These are phyloP conservation scores for Lissocephala sabroskyi DNA, from an alignment of 2,888 invertebrate species.

Conservation along the genomic window DNA sequence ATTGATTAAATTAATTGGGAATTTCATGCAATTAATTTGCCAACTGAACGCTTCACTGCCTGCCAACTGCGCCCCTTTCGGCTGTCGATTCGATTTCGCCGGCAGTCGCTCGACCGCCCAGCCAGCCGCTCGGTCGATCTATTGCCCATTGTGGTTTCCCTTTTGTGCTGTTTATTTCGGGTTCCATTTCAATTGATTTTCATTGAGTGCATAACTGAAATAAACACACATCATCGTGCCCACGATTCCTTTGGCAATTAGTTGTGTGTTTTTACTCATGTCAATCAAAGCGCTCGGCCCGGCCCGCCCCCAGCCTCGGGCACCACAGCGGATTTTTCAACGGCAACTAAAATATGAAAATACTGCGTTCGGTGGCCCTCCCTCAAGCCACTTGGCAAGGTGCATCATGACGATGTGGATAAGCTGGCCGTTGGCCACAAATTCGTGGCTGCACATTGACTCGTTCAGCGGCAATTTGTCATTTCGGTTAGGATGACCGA, in stretches of 20 bases:
- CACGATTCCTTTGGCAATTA: too few species aligned
- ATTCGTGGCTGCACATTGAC: neutral
- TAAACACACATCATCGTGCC: too few species aligned
- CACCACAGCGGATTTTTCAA: too few species aligned
- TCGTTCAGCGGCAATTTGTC: slow-evolving; percentile 5
- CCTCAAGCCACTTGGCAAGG: neutral
- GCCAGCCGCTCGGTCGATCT: too few species aligned
- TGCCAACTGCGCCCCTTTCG: slow-evolving; percentile 11
- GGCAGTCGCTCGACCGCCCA: too few species aligned
- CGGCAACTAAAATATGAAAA: slow-evolving; percentile 2
- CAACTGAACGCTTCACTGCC: slow-evolving; percentile 33
- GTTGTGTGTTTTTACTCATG: too few species aligned
- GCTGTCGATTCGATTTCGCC: slow-evolving; percentile 6
- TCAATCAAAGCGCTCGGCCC: too few species aligned
- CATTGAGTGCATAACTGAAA: too few species aligned
- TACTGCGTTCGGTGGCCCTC: neutral
- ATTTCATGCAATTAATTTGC: slow-evolving; percentile 30
- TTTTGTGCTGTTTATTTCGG: too few species aligned
- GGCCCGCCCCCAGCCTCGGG: too few species aligned
- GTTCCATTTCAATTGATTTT: too few species aligned
- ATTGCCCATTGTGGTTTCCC: too few species aligned
- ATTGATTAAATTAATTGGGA: slow-evolving; percentile 50
- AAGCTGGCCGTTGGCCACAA: neutral
- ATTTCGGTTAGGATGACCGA: slow-evolving; percentile 1
- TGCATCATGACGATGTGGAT: neutral